These are phyloP conservation scores for Patella caerulea DNA, from an alignment of 2,888 invertebrate species.

Conservation along the genomic window DNA sequence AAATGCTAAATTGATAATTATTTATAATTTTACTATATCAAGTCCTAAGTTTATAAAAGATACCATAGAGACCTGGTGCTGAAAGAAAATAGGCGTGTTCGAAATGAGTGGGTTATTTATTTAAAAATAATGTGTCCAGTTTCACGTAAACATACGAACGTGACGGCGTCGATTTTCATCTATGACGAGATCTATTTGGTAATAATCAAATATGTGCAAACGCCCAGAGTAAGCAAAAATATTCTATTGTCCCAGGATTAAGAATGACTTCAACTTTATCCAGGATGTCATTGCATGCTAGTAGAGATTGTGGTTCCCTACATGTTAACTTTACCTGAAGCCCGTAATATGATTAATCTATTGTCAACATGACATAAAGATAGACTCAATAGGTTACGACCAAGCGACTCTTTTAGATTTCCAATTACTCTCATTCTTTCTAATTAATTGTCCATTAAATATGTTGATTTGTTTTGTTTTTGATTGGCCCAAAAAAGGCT, in stretches of 20 bases:
- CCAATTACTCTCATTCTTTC: too few relatives aligned
- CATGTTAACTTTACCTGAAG: not conserved
- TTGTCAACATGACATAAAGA: not conserved
- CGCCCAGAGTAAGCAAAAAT: constrained; percentile 4
- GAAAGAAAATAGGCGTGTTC: too few relatives aligned
- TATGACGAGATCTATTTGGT: too few relatives aligned
- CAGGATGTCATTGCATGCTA: not conserved
- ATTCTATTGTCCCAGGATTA: not conserved
- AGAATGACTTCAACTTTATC: not conserved
- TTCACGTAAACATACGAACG: not conserved
- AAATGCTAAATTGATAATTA: too few relatives aligned
- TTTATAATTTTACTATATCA: too few relatives aligned
- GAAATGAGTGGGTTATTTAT: too few relatives aligned
- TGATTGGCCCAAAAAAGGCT: too few relatives aligned
- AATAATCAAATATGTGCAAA: not conserved
- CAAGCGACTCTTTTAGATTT: not conserved
- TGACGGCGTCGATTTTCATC: too few relatives aligned
- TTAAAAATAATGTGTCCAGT: not conserved
- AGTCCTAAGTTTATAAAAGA: too few relatives aligned
- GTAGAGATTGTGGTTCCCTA: not conserved
- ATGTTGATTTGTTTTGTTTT: too few relatives aligned
- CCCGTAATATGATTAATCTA: not conserved
- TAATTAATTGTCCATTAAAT: too few relatives aligned
- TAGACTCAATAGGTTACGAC: not conserved
- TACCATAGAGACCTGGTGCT: too few relatives aligned